Evolutionary conservation across 2,113 vertebrate species (phyloP).

Genomic region (Clarias macrocephalus): DNA sequence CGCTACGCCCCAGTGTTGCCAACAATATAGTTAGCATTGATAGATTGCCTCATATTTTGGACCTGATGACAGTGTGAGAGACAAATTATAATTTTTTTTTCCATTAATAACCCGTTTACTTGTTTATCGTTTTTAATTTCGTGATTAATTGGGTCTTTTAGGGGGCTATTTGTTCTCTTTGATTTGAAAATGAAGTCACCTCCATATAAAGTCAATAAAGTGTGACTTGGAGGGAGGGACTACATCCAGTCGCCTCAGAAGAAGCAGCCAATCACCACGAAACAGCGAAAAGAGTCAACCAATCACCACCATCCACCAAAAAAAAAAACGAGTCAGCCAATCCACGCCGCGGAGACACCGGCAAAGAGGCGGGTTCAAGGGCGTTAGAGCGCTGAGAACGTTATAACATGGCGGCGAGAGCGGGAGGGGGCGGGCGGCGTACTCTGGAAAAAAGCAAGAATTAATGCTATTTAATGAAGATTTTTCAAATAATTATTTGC

Average conservation of each 20-base stretch:
- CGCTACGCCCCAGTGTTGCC: too few species aligned
- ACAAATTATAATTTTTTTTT: not conserved
- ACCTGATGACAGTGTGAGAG: not conserved
- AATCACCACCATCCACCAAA: not conserved
- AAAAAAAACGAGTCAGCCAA: not conserved
- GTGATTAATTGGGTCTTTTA: not conserved
- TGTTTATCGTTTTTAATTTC: not conserved
- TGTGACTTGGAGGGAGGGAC: not conserved
- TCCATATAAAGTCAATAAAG: not conserved
- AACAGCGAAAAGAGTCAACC: not conserved
- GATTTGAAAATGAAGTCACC: not conserved
- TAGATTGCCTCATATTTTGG: not conserved
- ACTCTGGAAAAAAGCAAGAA: not conserved
- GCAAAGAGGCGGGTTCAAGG: conserved; percentile 24
- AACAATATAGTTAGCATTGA: not conserved
- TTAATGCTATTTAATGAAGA: not conserved
- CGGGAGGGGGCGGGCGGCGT: conserved; percentile 15
- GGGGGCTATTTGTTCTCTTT: not conserved
- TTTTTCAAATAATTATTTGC: not conserved
- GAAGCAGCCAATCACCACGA: not conserved
- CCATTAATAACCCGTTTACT: not conserved
- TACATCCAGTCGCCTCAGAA: not conserved
- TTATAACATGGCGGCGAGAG: conserved; percentile 51
- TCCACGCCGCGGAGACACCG: not conserved
- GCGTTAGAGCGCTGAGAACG: not conserved